Evolutionary conservation across 1,140 invertebrate species (phyloP).

Genomic region (Epicauta chinensis): DNA sequence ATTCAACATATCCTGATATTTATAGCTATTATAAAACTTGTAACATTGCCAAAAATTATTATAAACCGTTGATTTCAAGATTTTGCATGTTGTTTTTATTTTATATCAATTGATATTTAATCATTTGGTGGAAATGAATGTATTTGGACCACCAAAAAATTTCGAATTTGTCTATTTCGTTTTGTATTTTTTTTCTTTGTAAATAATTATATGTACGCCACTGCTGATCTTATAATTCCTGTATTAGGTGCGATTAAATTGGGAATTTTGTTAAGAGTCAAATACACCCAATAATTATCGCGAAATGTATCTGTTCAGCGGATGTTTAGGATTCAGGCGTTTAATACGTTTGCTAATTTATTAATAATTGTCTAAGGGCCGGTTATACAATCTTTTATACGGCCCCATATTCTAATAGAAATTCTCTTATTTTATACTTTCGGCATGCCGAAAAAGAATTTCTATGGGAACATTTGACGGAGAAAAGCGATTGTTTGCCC

Average conservation of each 20-base stretch:
- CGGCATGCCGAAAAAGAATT: no score
- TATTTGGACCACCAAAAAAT: constrained; percentile 6
- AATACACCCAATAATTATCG: neutral
- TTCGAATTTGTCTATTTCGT: no score
- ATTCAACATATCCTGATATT: constrained; percentile 5
- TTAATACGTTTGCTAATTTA: no score
- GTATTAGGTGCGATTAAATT: constrained; percentile 19
- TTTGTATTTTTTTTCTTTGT: no score
- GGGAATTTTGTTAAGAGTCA: constrained; percentile 16
- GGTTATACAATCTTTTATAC: no score
- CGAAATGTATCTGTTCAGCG: neutral
- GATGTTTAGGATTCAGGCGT: no score
- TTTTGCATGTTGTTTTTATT: constrained; percentile 8
- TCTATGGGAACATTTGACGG: no score
- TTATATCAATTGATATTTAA: neutral
- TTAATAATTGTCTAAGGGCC: no score
- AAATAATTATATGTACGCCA: constrained; percentile 5
- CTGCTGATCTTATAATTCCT: constrained; percentile 18
- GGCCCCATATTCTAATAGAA: no score
- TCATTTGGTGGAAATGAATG: constrained; percentile 3
- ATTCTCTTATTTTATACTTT: no score
- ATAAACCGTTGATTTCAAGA: constrained; percentile 11
- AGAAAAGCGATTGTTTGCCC: no score
- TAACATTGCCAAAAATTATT: constrained; percentile 17
- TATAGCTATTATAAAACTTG: constrained; percentile 20